These are phyloP conservation scores for Alviniconcha marisindica DNA, from an alignment of 1,140 invertebrate species.

Conservation along the genomic window DNA sequence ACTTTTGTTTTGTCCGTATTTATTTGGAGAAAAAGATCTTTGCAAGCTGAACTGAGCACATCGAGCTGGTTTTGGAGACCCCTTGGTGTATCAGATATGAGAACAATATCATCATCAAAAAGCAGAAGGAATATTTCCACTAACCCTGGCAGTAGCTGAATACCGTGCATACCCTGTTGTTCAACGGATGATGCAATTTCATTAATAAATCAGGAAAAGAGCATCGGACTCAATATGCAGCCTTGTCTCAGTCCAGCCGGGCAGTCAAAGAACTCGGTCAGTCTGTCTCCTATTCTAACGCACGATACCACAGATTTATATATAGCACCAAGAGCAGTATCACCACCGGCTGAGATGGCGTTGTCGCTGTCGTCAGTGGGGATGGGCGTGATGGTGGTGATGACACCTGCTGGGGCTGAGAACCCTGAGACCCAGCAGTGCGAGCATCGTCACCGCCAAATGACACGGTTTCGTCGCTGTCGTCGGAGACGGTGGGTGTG, in stretches of 20 bases:
- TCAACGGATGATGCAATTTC: constrained; percentile 31
- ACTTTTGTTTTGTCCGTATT: constrained; percentile 2
- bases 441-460: too few relatives aligned
- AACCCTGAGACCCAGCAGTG: too few relatives aligned
- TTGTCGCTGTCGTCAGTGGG: too few relatives aligned
- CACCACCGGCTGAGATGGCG: too few relatives aligned
- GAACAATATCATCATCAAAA: constrained; percentile 43
- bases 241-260: constrained; percentile 26
- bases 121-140: constrained; percentile 10
- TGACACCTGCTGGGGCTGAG: too few relatives aligned
- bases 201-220: constrained; percentile 40
- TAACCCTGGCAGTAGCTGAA: constrained; percentile 9
- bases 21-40: not conserved
- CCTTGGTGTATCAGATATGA: not conserved
- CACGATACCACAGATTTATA: constrained; percentile 9
- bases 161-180: constrained; percentile 14
- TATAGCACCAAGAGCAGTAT: too few relatives aligned
- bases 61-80: constrained; percentile 26
- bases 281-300: not conserved
- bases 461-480: too few relatives aligned
- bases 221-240: constrained; percentile 20
- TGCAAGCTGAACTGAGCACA: not conserved
- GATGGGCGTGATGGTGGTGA: too few relatives aligned
- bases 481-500: too few relatives aligned
- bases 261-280: not conserved